These are phyloP conservation scores for Clarias laeviceps DNA, from an alignment of 2,797 vertebrate species.

Conservation along the genomic window DNA sequence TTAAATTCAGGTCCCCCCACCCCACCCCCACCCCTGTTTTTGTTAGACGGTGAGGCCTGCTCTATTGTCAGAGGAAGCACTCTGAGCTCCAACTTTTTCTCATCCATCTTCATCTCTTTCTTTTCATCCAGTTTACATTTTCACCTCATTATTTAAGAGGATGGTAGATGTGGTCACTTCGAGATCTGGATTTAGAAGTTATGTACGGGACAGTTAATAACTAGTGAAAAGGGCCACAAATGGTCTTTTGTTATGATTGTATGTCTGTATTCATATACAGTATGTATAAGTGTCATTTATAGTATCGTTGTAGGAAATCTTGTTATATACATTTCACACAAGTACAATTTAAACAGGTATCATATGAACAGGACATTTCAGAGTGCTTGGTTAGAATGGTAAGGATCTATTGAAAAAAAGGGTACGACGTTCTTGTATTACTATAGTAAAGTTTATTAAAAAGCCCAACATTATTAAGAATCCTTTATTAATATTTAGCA, in stretches of 20 bases:
- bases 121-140: conserved; percentile 20
- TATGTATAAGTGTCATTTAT: not conserved
- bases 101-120: conserved; percentile 16
- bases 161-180: not conserved
- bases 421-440: not conserved
- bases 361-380: not conserved
- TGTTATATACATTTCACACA: not conserved
- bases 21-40: conserved; percentile 41
- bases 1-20: conserved; percentile 51
- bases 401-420: not conserved
- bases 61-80: conserved; percentile 36
- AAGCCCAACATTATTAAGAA: not conserved
- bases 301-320: not conserved
- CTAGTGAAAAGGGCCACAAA: not conserved
- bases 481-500: not conserved
- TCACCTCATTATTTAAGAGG: conserved; percentile 31
- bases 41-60: conserved; percentile 41
- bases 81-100: conserved; percentile 40
- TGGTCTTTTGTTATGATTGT: not conserved
- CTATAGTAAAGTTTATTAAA: not conserved
- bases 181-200: not conserved
- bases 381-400: not conserved
- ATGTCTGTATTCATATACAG: not conserved
- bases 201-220: not conserved
- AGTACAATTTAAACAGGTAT: not conserved